Percentiles rank a stretch among this genome's conserved stretches.
Evolutionary conservation across 1,140 invertebrate species (phyloP).

Genomic region (Ladona fulva): DNA sequence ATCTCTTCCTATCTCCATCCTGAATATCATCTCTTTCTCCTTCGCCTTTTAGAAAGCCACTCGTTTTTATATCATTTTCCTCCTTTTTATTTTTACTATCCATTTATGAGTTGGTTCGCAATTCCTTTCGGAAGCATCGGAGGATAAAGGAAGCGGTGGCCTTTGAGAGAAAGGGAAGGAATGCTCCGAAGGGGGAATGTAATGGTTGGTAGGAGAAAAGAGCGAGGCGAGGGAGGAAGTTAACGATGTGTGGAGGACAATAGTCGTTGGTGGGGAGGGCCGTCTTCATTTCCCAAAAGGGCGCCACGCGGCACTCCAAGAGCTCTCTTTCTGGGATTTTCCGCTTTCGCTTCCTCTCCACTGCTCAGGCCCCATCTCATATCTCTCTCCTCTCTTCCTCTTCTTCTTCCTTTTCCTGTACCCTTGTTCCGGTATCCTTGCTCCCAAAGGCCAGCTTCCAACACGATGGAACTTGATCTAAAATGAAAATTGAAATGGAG

Average conservation of each 20-base stretch:
- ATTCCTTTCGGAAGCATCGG: neutral
- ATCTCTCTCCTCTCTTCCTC: neutral
- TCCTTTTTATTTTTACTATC: neutral
- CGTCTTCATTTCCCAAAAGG: conserved; percentile 8
- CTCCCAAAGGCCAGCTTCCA: too few species aligned
- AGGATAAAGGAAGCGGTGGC: neutral
- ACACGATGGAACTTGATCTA: too few species aligned
- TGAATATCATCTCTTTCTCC: too few species aligned
- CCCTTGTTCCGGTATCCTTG: too few species aligned
- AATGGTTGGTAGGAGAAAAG: neutral
- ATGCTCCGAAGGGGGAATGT: neutral
- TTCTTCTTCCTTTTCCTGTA: neutral
- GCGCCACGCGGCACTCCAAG: neutral
- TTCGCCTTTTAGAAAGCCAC: neutral
- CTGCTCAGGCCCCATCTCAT: neutral
- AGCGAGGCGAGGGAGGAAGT: neutral
- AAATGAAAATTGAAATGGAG: too few species aligned
- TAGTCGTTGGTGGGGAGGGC: neutral
- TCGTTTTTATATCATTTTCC: conserved; percentile 6
- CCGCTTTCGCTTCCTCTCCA: neutral
- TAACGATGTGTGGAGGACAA: conserved; percentile 3
- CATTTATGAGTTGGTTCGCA: neutral
- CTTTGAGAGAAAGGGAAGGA: neutral
- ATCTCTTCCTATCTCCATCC: too few species aligned
- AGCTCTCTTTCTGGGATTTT: neutral